These are phyloP conservation scores for Metallyticus violacea DNA, from an alignment of 2,888 invertebrate genomes.

Conservation along the genomic window DNA sequence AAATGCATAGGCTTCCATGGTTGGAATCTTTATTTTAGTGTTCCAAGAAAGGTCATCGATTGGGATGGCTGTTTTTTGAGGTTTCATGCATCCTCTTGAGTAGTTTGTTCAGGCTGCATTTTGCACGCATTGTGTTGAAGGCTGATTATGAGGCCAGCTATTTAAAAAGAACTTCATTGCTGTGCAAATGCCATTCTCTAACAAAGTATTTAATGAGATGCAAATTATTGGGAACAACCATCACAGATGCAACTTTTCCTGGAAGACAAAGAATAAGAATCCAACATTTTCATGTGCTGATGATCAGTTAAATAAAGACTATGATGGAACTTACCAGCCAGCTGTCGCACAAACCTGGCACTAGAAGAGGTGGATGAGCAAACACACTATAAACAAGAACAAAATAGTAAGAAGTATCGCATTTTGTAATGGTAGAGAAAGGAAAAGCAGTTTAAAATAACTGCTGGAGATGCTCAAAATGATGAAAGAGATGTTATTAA, in stretches of 20 bases:
- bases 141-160: not conserved
- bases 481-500: not conserved
- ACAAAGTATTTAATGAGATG: not conserved
- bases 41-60: not conserved
- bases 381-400: not conserved
- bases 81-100: not conserved
- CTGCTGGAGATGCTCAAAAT: conserved; percentile 7
- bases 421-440: not conserved
- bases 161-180: not conserved
- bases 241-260: not conserved
- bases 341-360: not conserved
- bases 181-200: not conserved
- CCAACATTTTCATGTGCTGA: not conserved
- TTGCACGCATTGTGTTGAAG: not conserved
- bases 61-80: not conserved
- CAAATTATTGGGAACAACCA: not conserved
- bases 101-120: not conserved
- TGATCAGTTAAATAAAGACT: not conserved
- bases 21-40: not conserved
- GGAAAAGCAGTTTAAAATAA: not conserved
- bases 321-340: not conserved
- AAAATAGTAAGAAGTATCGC: not conserved
- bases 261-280: not conserved
- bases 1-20: not conserved
- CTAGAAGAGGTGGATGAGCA: not conserved